These are phyloP conservation scores for Tautogolabrus adspersus DNA, from an alignment of 2,113 vertebrate species.

Conservation along the genomic window DNA sequence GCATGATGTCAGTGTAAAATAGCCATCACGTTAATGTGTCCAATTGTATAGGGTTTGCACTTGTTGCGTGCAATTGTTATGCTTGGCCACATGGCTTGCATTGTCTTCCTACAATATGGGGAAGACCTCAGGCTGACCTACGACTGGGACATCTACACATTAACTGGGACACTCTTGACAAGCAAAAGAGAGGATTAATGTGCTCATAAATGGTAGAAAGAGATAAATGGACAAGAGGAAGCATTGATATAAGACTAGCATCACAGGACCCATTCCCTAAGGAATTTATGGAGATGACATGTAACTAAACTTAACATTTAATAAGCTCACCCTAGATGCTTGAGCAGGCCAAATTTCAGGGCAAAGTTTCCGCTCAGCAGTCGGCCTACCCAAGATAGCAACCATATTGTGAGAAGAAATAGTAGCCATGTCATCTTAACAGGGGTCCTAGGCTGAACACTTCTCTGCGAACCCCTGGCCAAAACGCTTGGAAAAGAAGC, in stretches of 20 bases:
- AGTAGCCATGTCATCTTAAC: not conserved
- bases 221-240: not conserved
- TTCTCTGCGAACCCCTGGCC: not conserved
- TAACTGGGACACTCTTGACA: slow-evolving; percentile 8
- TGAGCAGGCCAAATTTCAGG: slow-evolving; percentile 3
- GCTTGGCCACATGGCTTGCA: not conserved
- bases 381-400: slow-evolving; percentile 22
- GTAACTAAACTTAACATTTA: slow-evolving; percentile 32
- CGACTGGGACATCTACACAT: not conserved
- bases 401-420: slow-evolving; percentile 22
- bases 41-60: not conserved
- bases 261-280: not conserved
- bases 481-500: slow-evolving; percentile 10
- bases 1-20: too few relatives aligned
- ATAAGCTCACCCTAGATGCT: not conserved
- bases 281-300: slow-evolving; percentile 33
- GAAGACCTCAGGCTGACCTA: not conserved
- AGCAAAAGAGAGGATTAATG: not conserved
- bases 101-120: slow-evolving; percentile 1
- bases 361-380: slow-evolving; percentile 2
- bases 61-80: not conserved
- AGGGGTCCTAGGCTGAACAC: not conserved
- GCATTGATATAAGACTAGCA: not conserved
- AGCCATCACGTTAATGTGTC: too few relatives aligned
- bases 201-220: slow-evolving; percentile 1